phyloP scores from a whole-genome alignment of 1,140 invertebrate genomes.

The Eciton burchellii region DNA sequence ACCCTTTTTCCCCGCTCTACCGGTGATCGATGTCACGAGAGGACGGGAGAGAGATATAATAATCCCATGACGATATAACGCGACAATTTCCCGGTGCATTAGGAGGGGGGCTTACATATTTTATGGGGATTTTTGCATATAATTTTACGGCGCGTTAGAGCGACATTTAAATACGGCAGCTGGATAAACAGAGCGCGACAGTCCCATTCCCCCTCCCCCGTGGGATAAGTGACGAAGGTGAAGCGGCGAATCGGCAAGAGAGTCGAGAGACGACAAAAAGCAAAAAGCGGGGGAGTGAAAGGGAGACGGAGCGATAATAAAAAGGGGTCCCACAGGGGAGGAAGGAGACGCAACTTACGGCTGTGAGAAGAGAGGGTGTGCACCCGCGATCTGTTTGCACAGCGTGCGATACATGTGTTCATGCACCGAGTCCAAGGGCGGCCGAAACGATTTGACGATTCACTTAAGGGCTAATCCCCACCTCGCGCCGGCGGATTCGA shows the following conservation, averaged over 20 bases:
- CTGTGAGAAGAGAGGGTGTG: slow-evolving; percentile 65
- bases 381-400: slow-evolving; percentile 79
- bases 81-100: slow-evolving; percentile 85
- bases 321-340: slow-evolving; percentile 63
- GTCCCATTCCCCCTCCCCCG: slow-evolving; percentile 54
- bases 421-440: slow-evolving; percentile 71
- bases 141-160: slow-evolving; percentile 85
- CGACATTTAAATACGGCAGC: slow-evolving; percentile 85
- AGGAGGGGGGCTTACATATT: slow-evolving; percentile 83
- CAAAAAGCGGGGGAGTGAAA: slow-evolving; percentile 69
- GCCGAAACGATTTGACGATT: slow-evolving; percentile 82
- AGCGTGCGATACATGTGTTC: slow-evolving; percentile 84
- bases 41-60: slow-evolving; percentile 71
- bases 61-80: slow-evolving; percentile 81
- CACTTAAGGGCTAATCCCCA: slow-evolving; percentile 81
- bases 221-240: slow-evolving; percentile 52
- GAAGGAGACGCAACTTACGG: slow-evolving; percentile 64
- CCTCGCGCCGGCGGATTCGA: slow-evolving; percentile 74
- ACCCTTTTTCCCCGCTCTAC: slow-evolving; percentile 22
- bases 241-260: slow-evolving; percentile 51
- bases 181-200: slow-evolving; percentile 83
- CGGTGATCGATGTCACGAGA: slow-evolving; percentile 24
- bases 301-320: slow-evolving; percentile 59
- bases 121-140: slow-evolving; percentile 86
- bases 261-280: slow-evolving; percentile 60